These are phyloP conservation scores for Prinia subflava DNA, from an alignment of 2,113 vertebrate genomes.

Conservation along the genomic window DNA sequence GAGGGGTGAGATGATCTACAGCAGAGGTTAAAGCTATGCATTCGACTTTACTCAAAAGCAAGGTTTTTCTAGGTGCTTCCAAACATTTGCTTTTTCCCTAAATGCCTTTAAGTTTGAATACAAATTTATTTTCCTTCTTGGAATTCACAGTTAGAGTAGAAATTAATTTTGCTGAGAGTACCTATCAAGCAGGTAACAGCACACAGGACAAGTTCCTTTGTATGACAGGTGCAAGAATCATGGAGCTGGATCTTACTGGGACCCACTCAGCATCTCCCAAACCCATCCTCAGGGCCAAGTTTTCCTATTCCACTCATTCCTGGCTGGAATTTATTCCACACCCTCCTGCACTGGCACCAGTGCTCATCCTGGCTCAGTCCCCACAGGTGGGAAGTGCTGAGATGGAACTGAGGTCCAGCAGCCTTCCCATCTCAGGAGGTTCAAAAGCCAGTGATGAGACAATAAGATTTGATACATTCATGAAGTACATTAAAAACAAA, in stretches of 20 bases:
- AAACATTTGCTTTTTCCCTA: not conserved
- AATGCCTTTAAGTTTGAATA: not conserved
- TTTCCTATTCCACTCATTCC: not conserved
- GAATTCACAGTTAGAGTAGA: not conserved
- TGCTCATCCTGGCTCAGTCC: not conserved
- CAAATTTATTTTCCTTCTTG: not conserved
- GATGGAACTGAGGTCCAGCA: not conserved
- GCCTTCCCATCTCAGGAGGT: not conserved
- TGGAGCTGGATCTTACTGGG: not conserved
- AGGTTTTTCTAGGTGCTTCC: not conserved
- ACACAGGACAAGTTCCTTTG: not conserved
- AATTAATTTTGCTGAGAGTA: not conserved
- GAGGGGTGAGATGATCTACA: slow-evolving; percentile 57
- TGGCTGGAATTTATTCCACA: not conserved
- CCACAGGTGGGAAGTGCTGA: not conserved
- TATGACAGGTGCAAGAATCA: not conserved
- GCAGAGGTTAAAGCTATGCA: slow-evolving; percentile 59
- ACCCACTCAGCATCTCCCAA: not conserved
- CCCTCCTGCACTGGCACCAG: not conserved
- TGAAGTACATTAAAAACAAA: not conserved
- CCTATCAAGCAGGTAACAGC: not conserved
- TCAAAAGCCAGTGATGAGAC: not conserved
- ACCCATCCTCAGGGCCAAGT: not conserved
- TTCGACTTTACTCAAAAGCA: slow-evolving; percentile 16
- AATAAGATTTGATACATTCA: not conserved